phyloP scores from a whole-genome alignment of 2,113 vertebrate species.

The Eleginops maclovinus region DNA sequence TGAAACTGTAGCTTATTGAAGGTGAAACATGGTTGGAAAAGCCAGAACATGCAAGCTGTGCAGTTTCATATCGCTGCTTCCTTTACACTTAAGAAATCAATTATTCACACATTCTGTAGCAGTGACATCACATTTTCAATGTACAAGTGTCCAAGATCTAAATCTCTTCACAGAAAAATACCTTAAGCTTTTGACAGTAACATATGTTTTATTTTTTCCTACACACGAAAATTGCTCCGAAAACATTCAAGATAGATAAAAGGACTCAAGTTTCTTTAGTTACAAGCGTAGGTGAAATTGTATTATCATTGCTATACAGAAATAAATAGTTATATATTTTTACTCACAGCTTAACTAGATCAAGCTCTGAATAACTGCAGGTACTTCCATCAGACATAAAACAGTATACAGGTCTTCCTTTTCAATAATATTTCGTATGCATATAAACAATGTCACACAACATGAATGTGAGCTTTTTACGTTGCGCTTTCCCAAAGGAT shows the following conservation, averaged over 20 bases:
- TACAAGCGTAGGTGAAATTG: not conserved
- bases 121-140: slow-evolving; percentile 41
- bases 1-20: slow-evolving; percentile 27
- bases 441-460: not conserved
- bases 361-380: too few relatives aligned
- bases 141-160: not conserved
- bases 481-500: not conserved
- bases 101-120: slow-evolving; percentile 51
- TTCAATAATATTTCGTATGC: not conserved
- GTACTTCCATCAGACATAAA: not conserved
- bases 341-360: not conserved
- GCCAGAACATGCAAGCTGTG: slow-evolving; percentile 48
- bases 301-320: too few relatives aligned
- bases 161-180: too few relatives aligned
- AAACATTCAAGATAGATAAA: not conserved
- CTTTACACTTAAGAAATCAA: slow-evolving; percentile 56
- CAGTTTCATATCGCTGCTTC: slow-evolving; percentile 49
- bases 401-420: not conserved
- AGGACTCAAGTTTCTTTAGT: not conserved
- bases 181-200: too few relatives aligned
- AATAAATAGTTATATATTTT: not conserved
- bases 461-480: not conserved
- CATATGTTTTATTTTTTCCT: not conserved
- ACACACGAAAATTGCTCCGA: not conserved
- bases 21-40: slow-evolving; percentile 6